A percentile compares a stretch with the other conserved stretches of the same genome.
Evolutionary conservation across 2,797 vertebrate genomes (phyloP).

Genomic region (Chelon auratus): DNA sequence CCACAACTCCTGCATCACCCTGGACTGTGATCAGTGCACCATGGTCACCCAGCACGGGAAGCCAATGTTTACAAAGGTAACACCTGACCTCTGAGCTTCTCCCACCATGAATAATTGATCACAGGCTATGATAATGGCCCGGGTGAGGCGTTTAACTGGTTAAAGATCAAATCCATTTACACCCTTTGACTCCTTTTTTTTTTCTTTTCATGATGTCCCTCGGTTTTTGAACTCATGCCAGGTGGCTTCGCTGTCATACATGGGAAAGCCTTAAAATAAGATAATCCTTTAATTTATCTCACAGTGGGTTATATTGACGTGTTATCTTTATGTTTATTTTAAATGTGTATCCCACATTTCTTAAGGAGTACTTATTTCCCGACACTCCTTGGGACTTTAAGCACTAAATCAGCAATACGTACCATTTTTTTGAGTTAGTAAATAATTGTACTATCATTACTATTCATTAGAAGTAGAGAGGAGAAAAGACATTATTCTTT

Average conservation of each 20-base stretch:
- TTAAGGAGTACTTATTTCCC: not conserved
- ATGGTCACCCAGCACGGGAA: slow-evolving; percentile 99
- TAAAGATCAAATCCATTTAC: slow-evolving; percentile 69
- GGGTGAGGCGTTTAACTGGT: slow-evolving; percentile 59
- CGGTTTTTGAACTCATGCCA: slow-evolving; percentile 7
- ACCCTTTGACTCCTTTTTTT: slow-evolving; percentile 43
- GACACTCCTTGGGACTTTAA: not conserved
- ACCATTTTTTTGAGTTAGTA: not conserved
- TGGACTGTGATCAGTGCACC: slow-evolving; percentile 99
- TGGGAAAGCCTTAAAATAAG: not conserved
- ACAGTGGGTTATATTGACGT: not conserved
- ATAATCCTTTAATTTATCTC: too few relatives aligned
- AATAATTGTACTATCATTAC: not conserved
- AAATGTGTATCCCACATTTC: not conserved
- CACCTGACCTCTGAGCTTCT: slow-evolving; percentile 54
- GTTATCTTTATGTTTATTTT: slow-evolving; percentile 1
- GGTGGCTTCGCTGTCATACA: not conserved
- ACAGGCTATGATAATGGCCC: slow-evolving; percentile 61
- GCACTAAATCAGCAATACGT: not conserved
- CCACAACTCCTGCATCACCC: slow-evolving; percentile 98
- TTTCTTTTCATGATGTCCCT: slow-evolving; percentile 16
- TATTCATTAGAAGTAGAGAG: not conserved
- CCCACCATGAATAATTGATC: slow-evolving; percentile 72
- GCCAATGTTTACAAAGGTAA: slow-evolving; percentile 99
- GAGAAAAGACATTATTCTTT: too few relatives aligned